phyloP scores from a whole-genome alignment of 2,113 vertebrate species.

The Oxyruncus cristatus region DNA sequence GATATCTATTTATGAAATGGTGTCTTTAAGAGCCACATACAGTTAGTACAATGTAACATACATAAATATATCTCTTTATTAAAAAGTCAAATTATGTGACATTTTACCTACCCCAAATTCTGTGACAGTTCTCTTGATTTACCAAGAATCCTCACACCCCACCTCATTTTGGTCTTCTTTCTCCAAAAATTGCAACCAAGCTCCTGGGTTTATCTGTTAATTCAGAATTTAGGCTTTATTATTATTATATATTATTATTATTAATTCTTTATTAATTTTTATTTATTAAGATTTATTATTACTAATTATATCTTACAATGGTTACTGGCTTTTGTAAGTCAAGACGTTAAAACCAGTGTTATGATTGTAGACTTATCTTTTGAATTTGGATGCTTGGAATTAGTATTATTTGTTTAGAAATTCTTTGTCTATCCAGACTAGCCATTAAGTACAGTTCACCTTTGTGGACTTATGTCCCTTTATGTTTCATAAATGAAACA shows the following conservation, averaged over 20 bases:
- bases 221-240: neutral
- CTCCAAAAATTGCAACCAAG: neutral
- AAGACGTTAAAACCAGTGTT: neutral
- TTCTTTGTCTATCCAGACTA: neutral
- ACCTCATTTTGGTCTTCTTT: neutral
- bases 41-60: neutral
- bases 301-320: neutral
- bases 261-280: too few species aligned
- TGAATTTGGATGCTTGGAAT: neutral
- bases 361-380: neutral
- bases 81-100: neutral
- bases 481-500: neutral
- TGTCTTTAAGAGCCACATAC: neutral
- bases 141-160: neutral
- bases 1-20: neutral
- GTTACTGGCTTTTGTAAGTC: neutral
- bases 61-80: neutral
- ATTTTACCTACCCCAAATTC: neutral
- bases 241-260: neutral
- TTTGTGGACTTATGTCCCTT: neutral
- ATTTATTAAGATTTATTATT: neutral
- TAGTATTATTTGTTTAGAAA: neutral
- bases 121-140: neutral
- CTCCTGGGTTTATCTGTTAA: neutral
- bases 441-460: neutral